Percentiles rank a stretch among this genome's conserved stretches.
phyloP scores from a whole-genome alignment of 2,888 invertebrate species.

The Phlogophora meticulosa region DNA sequence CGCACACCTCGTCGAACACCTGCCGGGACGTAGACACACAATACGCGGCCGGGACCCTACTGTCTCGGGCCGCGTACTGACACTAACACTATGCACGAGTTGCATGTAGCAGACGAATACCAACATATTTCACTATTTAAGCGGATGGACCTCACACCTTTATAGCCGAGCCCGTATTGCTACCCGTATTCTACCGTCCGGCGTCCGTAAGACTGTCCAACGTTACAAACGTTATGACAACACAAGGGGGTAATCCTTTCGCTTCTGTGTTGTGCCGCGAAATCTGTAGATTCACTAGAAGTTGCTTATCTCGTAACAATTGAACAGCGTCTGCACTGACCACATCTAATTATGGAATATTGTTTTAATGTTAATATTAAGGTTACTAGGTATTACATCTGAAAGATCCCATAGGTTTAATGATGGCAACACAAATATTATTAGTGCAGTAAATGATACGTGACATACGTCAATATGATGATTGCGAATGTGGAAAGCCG shows the following conservation, averaged over 20 bases:
- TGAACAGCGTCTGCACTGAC: too few species aligned
- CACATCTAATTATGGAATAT: neutral
- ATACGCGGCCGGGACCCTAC: too few species aligned
- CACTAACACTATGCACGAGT: too few species aligned
- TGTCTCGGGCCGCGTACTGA: too few species aligned
- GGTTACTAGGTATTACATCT: neutral
- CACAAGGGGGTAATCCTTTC: too few species aligned
- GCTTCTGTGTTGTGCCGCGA: too few species aligned
- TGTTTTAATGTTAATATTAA: neutral
- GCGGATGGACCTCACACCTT: neutral
- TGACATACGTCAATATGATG: neutral
- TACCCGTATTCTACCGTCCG: too few species aligned
- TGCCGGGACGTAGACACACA: conserved; percentile 75
- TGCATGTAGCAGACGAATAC: too few species aligned
- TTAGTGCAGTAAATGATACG: neutral
- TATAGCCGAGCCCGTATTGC: neutral
- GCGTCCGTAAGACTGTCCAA: too few species aligned
- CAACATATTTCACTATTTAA: too few species aligned
- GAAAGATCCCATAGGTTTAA: too few species aligned
- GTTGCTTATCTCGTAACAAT: neutral
- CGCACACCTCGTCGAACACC: conserved; percentile 98
- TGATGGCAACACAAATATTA: neutral
- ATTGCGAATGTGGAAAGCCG: conserved; percentile 5
- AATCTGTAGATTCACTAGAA: neutral
- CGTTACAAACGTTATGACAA: too few species aligned